Base-by-base conservation (phyloP, 92 coral and sea anemone species). In the Phenganax stokvisi region DNA sequence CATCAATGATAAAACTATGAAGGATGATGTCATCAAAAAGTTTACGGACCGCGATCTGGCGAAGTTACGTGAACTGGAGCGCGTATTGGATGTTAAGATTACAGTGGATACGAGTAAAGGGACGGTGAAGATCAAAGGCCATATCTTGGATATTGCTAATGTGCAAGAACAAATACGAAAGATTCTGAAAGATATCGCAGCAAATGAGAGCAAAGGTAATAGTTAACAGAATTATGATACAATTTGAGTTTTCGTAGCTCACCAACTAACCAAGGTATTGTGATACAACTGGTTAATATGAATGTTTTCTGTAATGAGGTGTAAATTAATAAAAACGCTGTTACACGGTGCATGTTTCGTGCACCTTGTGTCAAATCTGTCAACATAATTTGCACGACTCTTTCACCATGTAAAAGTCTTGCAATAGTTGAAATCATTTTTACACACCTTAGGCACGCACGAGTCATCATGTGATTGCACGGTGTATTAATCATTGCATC, bases 151-250 rank as follows among this genome's bases (percentile, higher is more conserved):
- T 30, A 12, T 76, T 8, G 20, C 54, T 11, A 59, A 6, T 20
- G 81, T 76, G 10, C 81, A 76, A 31, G 56, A 59, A 9, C 16
- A 76, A 59, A 59, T 76, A n/a, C n/a, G 28, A 30, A 20, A 30
- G 60, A 29, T 59, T 7, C 25, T 56, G 7, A 76, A 57, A 57
- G 25, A 12, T 9, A 74, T 8, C 28, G n/a, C 11, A 28, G n/a
- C 10, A 1, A 17, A 61, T 15, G 20, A 61, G 8, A 61, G 25
- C 28, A 28, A 13, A 13, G 9, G 67, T 61, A 61, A 61, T 8
- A 8, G 7, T 61, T 17, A 61, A 61, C 27, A 28, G n/a, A 61
- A 61, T 61, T 61, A 15, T 61, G 67, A 12, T 12, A 7, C 25
- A 61, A 7, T 17, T 8, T 15, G 25, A 17, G 47, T 37, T 37